Conservation (phyloP, 2,888 invertebrate species). For the Isotomurus palustris region DNA sequence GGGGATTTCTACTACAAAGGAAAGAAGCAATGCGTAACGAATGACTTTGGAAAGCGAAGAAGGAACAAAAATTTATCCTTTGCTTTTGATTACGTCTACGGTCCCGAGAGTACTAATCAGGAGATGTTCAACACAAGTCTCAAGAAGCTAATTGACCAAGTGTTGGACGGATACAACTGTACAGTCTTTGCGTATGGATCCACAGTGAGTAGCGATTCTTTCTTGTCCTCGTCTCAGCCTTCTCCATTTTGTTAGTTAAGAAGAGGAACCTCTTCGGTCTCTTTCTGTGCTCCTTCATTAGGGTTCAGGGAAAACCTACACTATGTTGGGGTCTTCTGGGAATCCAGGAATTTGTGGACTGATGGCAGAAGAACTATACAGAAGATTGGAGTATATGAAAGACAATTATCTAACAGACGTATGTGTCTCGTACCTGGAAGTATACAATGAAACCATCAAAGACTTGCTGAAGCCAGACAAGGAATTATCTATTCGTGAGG, state of each 20-base stretch:
- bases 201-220: constrained; percentile 55
- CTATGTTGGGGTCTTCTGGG: constrained; percentile 77
- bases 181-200: constrained; percentile 91
- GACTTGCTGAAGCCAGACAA: constrained; percentile 65
- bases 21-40: constrained; percentile 67
- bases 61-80: constrained; percentile 80
- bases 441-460: constrained; percentile 88
- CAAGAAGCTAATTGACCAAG: constrained; percentile 65
- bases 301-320: constrained; percentile 90
- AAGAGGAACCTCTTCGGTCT: too few species aligned
- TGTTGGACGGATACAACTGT: constrained; percentile 84
- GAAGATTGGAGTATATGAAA: constrained; percentile 64
- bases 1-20: constrained; percentile 75
- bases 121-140: constrained; percentile 77
- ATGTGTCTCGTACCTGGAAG: constrained; percentile 69
- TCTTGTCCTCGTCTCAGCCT: too few species aligned
- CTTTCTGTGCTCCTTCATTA: too few species aligned
- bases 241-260: too few species aligned
- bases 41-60: constrained; percentile 62
- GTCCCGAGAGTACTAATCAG: constrained; percentile 61
- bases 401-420: constrained; percentile 68
- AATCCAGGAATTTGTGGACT: constrained; percentile 82
- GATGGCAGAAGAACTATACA: constrained; percentile 81
- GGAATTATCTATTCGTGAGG: constrained; percentile 34
- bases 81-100: constrained; percentile 81